Evolutionary conservation across 2,113 vertebrate genomes (phyloP).

Genomic region (Cochlearius cochlearius): DNA sequence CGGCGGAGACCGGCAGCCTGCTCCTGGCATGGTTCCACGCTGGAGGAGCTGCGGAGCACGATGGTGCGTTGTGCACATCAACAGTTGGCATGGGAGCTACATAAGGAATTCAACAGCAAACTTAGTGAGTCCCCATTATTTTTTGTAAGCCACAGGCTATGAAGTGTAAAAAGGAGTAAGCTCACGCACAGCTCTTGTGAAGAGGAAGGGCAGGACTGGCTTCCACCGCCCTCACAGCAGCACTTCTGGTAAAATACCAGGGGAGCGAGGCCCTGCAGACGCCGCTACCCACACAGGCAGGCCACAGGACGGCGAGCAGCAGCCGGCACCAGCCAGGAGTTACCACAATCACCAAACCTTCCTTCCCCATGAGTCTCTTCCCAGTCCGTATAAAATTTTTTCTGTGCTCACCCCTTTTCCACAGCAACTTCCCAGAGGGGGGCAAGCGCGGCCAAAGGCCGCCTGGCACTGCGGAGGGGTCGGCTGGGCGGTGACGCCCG

Average conservation of each 20-base stretch:
- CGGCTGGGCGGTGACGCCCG: not conserved
- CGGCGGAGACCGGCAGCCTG: fast-evolving
- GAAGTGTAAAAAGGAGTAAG: not conserved
- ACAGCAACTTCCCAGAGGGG: not conserved
- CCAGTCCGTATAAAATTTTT: not conserved
- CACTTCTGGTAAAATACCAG: no score
- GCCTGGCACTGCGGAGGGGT: not conserved
- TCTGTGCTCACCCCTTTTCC: not conserved
- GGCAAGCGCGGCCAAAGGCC: no score
- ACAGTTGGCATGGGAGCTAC: not conserved
- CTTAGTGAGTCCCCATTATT: not conserved
- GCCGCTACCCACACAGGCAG: fast-evolving
- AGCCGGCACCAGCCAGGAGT: not conserved
- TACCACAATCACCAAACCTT: not conserved
- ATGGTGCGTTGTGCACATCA: fast-evolving
- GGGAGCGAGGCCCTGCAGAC: fast-evolving
- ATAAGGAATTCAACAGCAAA: fast-evolving
- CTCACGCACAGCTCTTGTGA: fast-evolving
- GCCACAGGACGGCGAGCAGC: not conserved
- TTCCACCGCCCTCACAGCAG: fast-evolving
- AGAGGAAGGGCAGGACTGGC: not conserved
- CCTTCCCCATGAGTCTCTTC: not conserved
- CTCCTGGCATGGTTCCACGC: fast-evolving
- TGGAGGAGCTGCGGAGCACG: not conserved
- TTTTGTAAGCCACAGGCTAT: not conserved